phyloP scores from a whole-genome alignment of 2,888 invertebrate genomes.

The Tetragonisca angustula region DNA sequence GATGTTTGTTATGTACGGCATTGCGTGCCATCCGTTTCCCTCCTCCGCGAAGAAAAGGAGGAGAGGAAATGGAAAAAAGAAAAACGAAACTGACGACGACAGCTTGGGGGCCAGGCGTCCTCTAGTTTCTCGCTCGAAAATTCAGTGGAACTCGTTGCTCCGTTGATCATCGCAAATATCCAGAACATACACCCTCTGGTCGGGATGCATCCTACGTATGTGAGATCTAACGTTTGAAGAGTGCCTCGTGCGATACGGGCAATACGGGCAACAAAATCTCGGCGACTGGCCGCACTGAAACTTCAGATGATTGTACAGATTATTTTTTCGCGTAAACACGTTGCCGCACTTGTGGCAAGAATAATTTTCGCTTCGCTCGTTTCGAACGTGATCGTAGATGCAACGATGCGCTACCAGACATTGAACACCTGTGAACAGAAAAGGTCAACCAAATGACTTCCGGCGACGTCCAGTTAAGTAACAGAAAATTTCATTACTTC shows the following conservation, averaged over 20 bases:
- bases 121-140: neutral
- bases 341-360: conserved; percentile 79
- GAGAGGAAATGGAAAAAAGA: too few relatives aligned
- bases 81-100: accelerated
- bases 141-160: neutral
- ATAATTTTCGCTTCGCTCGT: conserved; percentile 61
- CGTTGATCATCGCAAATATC: conserved; percentile 65
- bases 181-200: conserved; percentile 75
- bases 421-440: conserved; percentile 64
- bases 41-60: neutral
- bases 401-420: conserved; percentile 18
- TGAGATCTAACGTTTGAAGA: conserved; percentile 81
- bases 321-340: conserved; percentile 79
- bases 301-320: conserved; percentile 80
- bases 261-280: conserved; percentile 82
- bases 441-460: conserved; percentile 47
- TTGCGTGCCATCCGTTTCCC: neutral
- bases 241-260: conserved; percentile 81
- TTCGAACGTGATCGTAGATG: conserved; percentile 30
- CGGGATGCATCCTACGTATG: conserved; percentile 78
- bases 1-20: neutral
- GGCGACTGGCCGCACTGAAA: conserved; percentile 82
- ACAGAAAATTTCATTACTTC: neutral
- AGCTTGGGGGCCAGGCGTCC: neutral
- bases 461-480: neutral